These are phyloP conservation scores for Panulirus ornatus DNA, from an alignment of 1,140 invertebrate species.

Conservation along the genomic window DNA sequence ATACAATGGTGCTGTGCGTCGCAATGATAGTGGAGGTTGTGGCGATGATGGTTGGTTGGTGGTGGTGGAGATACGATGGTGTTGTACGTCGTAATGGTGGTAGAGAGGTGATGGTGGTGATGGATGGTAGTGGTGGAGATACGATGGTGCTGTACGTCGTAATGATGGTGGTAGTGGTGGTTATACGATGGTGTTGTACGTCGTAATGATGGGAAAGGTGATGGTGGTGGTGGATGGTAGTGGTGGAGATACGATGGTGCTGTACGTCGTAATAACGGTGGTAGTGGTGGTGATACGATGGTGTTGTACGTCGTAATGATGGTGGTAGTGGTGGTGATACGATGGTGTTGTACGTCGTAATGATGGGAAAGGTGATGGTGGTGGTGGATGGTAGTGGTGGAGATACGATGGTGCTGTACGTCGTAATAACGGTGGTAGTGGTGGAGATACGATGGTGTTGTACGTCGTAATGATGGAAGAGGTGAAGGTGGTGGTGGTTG, in stretches of 20 bases:
- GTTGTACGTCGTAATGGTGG: not conserved
- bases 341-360: not conserved
- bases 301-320: not conserved
- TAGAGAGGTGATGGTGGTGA: not conserved
- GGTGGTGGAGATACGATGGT: not conserved
- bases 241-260: not conserved
- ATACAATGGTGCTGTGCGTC: too few relatives aligned
- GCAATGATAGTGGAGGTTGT: not conserved
- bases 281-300: not conserved
- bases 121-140: not conserved
- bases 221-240: not conserved
- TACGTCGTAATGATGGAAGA: not conserved
- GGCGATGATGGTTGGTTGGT: not conserved
- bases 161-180: not conserved
- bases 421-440: not conserved
- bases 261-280: not conserved
- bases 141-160: too few relatives aligned
- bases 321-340: not conserved
- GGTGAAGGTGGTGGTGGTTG: not conserved
- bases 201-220: not conserved
- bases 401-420: too few relatives aligned
- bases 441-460: not conserved
- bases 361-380: too few relatives aligned
- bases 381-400: too few relatives aligned
- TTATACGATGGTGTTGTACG: not conserved